A percentile compares a stretch with the other conserved stretches of the same genome.
These are phyloP conservation scores for Augochlora pura DNA, from an alignment of 1,140 invertebrate genomes.

Conservation along the genomic window DNA sequence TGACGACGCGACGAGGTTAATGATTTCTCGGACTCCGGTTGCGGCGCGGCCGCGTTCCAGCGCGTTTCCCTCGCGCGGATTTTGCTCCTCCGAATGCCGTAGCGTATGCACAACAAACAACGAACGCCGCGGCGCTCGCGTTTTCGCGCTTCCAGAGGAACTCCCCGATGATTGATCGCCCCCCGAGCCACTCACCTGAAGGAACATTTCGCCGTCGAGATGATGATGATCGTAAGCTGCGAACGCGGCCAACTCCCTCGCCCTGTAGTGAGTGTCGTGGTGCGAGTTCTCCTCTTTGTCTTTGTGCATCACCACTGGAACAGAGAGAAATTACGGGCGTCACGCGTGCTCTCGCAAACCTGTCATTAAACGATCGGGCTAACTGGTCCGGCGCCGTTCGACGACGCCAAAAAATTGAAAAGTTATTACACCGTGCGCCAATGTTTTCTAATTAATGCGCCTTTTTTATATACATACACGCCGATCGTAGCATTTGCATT, in stretches of 20 bases:
- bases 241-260: slow-evolving; percentile 90
- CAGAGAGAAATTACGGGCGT: slow-evolving; percentile 59
- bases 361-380: neutral
- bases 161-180: neutral
- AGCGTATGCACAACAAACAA: too few relatives aligned
- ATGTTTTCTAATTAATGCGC: too few relatives aligned
- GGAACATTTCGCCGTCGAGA: slow-evolving; percentile 96
- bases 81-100: too few relatives aligned
- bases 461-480: too few relatives aligned
- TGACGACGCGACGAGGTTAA: neutral
- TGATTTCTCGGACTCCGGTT: neutral
- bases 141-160: neutral
- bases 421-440: too few relatives aligned
- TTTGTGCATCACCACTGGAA: slow-evolving; percentile 96
- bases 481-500: too few relatives aligned
- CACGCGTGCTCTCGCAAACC: neutral
- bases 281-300: slow-evolving; percentile 90
- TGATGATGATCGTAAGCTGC: slow-evolving; percentile 93
- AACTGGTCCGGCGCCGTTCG: neutral
- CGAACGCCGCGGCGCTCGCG: too few relatives aligned
- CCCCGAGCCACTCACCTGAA: slow-evolving; percentile 86
- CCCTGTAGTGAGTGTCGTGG: slow-evolving; percentile 84
- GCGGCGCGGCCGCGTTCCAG: too few relatives aligned
- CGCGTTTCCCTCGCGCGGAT: too few relatives aligned
- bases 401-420: too few relatives aligned